phyloP scores from a whole-genome alignment of 2,113 vertebrate species.

The Calypte anna region DNA sequence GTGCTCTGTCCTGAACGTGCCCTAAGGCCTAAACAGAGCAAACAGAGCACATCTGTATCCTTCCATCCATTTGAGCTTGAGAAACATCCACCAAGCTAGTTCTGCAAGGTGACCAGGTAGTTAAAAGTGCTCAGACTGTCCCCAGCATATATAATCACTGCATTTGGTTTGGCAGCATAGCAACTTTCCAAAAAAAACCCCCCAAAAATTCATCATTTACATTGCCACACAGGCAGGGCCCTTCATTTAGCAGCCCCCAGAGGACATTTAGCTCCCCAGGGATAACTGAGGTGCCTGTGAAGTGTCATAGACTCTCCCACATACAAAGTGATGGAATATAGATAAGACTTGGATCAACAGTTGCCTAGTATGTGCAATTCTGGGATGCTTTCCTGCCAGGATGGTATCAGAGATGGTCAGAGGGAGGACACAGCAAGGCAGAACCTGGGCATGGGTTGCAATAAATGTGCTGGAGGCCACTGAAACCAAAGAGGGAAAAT shows the following conservation, averaged over 20 bases:
- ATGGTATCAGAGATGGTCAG: not conserved
- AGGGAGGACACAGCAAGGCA: rapidly evolving
- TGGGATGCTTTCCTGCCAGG: not conserved
- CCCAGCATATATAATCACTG: not conserved
- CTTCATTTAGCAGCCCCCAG: not conserved
- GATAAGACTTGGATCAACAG: not conserved
- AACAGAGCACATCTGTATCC: rapidly evolving
- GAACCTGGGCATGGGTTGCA: too few relatives aligned
- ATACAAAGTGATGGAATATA: rapidly evolving
- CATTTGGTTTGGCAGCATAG: not conserved
- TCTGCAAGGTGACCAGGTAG: rapidly evolving
- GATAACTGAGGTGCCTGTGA: rapidly evolving
- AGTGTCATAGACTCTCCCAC: rapidly evolving
- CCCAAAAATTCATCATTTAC: not conserved
- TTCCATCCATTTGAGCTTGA: not conserved
- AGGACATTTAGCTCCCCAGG: not conserved
- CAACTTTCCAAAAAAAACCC: not conserved
- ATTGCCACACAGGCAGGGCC: not conserved
- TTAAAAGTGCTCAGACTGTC: not conserved
- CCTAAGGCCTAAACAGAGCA: not conserved
- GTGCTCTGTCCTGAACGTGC: not conserved
- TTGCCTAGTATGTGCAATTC: not conserved
- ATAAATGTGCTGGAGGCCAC: not conserved
- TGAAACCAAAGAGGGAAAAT: not conserved
- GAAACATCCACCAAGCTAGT: not conserved